These are phyloP conservation scores for Bubo blakistoni DNA, from an alignment of 2,113 vertebrate species.

Conservation along the genomic window DNA sequence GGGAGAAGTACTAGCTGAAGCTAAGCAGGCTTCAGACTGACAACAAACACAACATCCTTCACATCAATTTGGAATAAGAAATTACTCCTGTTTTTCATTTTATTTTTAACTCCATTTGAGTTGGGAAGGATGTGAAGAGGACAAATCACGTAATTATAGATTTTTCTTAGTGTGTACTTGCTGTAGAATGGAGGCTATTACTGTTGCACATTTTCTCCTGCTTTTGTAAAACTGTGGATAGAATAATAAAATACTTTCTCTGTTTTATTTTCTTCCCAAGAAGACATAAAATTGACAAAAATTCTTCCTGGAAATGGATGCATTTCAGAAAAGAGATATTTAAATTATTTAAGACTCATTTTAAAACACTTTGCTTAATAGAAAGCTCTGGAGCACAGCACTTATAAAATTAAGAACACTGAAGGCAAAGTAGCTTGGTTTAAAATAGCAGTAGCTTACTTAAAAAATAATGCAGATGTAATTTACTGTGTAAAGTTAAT, in stretches of 20 bases:
- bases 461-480: background rate
- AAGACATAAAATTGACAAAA: slow-evolving; percentile 4
- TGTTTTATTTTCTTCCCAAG: background rate
- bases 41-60: background rate
- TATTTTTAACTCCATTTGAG: background rate
- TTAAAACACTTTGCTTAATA: slow-evolving; percentile 7
- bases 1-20: background rate
- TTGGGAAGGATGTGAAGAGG: background rate
- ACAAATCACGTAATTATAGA: background rate
- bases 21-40: background rate
- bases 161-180: background rate
- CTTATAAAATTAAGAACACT: slow-evolving; percentile 6
- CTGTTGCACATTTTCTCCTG: background rate
- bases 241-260: background rate
- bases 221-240: background rate
- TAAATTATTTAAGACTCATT: slow-evolving; percentile 39
- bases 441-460: slow-evolving; percentile 2
- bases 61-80: background rate
- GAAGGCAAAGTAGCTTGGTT: slow-evolving; percentile 12
- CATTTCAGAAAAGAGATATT: background rate
- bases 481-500: background rate
- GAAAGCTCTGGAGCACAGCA: background rate
- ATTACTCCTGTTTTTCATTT: background rate
- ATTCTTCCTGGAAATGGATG: background rate
- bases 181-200: background rate